Base-by-base conservation (phyloP, 2,888 invertebrate species). In the Cactoblastis cactorum region DNA sequence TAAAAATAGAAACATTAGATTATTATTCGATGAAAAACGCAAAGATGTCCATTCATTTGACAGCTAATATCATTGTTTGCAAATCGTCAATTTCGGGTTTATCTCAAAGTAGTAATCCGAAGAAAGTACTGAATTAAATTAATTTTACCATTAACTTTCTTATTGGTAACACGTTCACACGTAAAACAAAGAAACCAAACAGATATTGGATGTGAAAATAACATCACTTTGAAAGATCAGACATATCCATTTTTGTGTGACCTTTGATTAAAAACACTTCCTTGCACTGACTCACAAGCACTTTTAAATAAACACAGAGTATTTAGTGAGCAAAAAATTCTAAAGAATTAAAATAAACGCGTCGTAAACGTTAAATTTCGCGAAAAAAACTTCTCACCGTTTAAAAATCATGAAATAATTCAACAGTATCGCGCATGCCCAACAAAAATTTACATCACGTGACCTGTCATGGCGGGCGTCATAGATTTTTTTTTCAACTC, bases 391-490 rank as follows among this genome's bases (percentile, higher is more conserved):
- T 60, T 77, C 73, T 76, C 75, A 80, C 77, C 71, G 79, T 86
- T 83, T 80, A 69, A 81, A 85, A 84, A 82, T 79, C 80, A 77
- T 71, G 68, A 74, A 83, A 83, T 81, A 82, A n/a, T 77, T 81
- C 77, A 75, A 72, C 70, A 69, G 71, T 69, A 74, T 72, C 80
- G 86, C 88, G 88, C 88, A 88, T 88, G 89, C 80, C 86, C 77
- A 71, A 84, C 81, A 77, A 81, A 87, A 88, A 88, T 88, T 89
- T 88, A 88, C 85, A 82, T 89, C 88, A 89, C 88, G 88, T 89
- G 88, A 89, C 80, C 88, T 88, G 87, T 89, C 88, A 89, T 88
- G 88, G 88, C 88, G 88, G 88, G 88, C 88, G 88, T 87, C 83
- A 70, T 64, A 54, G 57, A 57, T 38, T 59, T 47, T 47, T 48